Percentiles rank a stretch among this genome's conserved stretches.
These are phyloP conservation scores for Boulengeromyrus knoepffleri DNA, from an alignment of 2,113 vertebrate species.

Conservation along the genomic window DNA sequence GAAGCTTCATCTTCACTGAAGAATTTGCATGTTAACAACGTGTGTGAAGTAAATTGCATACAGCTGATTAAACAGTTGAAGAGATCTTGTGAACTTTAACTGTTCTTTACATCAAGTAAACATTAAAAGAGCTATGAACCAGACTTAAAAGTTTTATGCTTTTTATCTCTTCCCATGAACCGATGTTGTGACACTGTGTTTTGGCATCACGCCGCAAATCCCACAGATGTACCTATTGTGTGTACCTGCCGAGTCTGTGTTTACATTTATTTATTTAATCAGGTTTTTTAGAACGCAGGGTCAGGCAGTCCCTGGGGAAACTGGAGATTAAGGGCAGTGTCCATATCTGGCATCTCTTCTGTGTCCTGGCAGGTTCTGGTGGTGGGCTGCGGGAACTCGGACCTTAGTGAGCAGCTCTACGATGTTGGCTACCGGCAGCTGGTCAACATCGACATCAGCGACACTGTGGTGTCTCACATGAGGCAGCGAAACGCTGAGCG, in stretches of 20 bases:
- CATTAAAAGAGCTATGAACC: neutral
- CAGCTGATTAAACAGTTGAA: neutral
- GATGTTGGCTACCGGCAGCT: constrained; percentile 80
- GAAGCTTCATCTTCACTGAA: neutral
- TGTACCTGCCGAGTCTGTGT: neutral
- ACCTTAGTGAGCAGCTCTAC: constrained; percentile 88
- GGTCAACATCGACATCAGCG: constrained; percentile 84
- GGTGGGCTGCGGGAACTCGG: constrained; percentile 94
- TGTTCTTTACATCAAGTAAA: neutral
- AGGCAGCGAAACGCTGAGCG: constrained; percentile 65
- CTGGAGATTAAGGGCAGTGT: neutral
- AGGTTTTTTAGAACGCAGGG: neutral
- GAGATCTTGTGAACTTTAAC: neutral
- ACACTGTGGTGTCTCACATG: constrained; percentile 79
- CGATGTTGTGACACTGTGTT: neutral
- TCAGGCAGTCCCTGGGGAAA: neutral
- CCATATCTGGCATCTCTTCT: neutral
- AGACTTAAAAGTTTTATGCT: neutral
- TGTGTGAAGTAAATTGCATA: neutral
- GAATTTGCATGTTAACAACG: neutral
- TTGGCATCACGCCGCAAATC: neutral
- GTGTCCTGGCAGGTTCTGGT: constrained; percentile 73
- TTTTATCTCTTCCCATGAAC: neutral
- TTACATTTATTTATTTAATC: neutral
- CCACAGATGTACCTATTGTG: neutral